Base-by-base conservation (phyloP, 1,140 invertebrate species). In the Danaus melanippus region DNA sequence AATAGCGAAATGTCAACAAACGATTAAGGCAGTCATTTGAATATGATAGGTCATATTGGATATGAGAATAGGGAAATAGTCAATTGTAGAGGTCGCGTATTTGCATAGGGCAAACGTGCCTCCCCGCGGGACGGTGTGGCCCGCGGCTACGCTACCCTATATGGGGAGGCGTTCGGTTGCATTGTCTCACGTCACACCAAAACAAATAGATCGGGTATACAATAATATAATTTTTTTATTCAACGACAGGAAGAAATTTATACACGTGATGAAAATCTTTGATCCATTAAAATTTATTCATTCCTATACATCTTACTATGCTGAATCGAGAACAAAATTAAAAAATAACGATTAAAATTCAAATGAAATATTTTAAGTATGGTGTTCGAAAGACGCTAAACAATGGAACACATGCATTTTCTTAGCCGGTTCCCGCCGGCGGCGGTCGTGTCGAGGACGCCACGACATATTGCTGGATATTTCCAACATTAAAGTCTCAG, bases 41-140 rank as follows among this genome's bases (percentile, higher is more conserved):
- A 62, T 62, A 54, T 62, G 48, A 56, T 61, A 61, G 59, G 53
- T 54, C 51, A 66, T 58, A 66, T 56, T 52, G 46, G 54, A 57
- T 60, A 46, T 56, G 48, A 60, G 55, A 52, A 43, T 45, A 53
- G 53, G 60, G 52, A 62, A 62, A 67, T 61, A 64, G 61, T 58
- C 64, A 64, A 67, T 69, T 66, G 64, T 56, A 64, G 60, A 66
- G 67, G 67, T 69, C 67, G 64, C 56, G 48, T 69, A 66, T 69
- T 69, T 69, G 61, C 56, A 69, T 69, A 69, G 61, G 67, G 67
- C 67, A 60, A 60, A 64, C 67, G 61, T 69, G 64, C 63, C 56
- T 54, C 57, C 48, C 53, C 56, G 56, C 60, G 49, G 53, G 56
- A 45, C 55, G 52, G 58, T 62, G 57, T 60, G 62, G 21, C 21